Evolutionary conservation across 2,113 vertebrate species (phyloP), one percentile per base, ranked within the genome.

Genomic region (Pipra filicauda): DNA sequence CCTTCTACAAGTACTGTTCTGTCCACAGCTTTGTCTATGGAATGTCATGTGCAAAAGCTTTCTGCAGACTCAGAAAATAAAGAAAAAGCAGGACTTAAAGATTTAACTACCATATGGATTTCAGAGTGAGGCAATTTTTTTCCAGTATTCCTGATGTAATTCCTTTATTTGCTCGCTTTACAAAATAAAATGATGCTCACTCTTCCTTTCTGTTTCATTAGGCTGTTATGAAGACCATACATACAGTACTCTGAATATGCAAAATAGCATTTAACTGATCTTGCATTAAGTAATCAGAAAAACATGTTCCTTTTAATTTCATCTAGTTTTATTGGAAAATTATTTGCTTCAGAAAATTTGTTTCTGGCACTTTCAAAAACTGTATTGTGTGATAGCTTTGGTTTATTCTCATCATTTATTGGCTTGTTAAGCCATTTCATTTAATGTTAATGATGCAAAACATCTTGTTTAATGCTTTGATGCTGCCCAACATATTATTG

Each of bases 391-490:
- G 66, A 81, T 81, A 80, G 72, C 46, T 94, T 90, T 22, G 55
- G 74, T 95, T 96, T 93, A 87, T 74, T 78, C 37, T 90, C 65
- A 64, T 80, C 51, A 84, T 95, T 97, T 96, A 96, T 82, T 92
- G 86, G 88, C 71, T 94, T 96, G 86, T 95, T 96, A 96, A 85
- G 65, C 44, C 87, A 75, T 93, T 92, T 96, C 59, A 94, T 92
- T 95, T 85, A 93, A 81, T 88, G 91, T 89, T 97, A 96, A 97
- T 92, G 91, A 96, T 75, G 91, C 92, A 96, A 96, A 91, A 81
- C 69, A 41, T 92, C 87, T 96, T 93, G 89, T 95, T 96, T 96
- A 95, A 92, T 81, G 86, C 87, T 95, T 93, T 96, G 81, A 85
- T 89, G 84, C 81, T 91, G 92, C 92, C 72, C 88, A 83, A 88